Percentiles rank a stretch among this genome's conserved stretches.
Evolutionary conservation across 2,797 vertebrate species (phyloP).

Genomic region (Enteromius anoplus): DNA sequence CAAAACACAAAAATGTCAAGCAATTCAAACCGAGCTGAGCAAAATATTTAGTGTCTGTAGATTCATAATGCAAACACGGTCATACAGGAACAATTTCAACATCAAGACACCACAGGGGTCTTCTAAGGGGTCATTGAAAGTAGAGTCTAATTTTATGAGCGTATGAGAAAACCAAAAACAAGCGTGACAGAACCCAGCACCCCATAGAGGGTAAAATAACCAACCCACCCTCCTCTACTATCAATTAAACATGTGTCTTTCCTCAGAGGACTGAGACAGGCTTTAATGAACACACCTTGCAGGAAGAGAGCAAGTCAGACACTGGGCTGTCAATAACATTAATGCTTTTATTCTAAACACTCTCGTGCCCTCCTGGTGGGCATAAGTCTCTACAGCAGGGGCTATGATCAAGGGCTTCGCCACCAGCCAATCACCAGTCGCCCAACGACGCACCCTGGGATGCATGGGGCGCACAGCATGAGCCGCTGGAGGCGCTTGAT

Average conservation of each 20-base stretch:
- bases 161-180: conserved; percentile 20
- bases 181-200: background rate
- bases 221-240: background rate
- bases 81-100: background rate
- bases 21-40: background rate
- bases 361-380: conserved; percentile 47
- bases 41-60: background rate
- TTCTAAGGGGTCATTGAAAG: background rate
- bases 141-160: background rate
- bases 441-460: conserved; percentile 41
- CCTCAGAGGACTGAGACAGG: conserved; percentile 30
- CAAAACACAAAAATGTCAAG: background rate
- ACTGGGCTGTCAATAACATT: conserved; percentile 54
- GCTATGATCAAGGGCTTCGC: conserved; percentile 56
- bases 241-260: conserved; percentile 45
- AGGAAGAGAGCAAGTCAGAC: conserved; percentile 7
- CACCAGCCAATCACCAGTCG: conserved; percentile 54
- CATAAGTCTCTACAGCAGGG: conserved; percentile 29
- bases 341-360: conserved; percentile 40
- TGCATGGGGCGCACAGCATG: conserved; percentile 43
- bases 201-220: conserved; percentile 28
- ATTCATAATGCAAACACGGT: conserved; percentile 8
- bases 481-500: conserved; percentile 41
- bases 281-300: conserved; percentile 54
- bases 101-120: background rate